Conservation (phyloP, 2,113 vertebrate genomes). For the Anguilla japonica region DNA sequence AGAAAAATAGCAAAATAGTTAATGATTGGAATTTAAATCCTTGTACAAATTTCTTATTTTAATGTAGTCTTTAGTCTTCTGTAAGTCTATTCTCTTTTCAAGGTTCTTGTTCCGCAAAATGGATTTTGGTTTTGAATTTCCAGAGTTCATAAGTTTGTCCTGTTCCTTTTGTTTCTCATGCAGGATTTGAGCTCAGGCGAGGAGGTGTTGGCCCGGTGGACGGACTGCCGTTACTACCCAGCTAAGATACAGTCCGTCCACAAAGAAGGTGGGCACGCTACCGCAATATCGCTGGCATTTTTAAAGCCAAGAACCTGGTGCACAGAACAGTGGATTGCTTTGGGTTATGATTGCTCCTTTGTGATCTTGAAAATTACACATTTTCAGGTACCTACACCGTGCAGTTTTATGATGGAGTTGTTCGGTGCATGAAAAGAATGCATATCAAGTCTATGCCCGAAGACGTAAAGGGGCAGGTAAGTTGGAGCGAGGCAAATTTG, state of each 20-base stretch:
- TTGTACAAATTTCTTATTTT: not conserved
- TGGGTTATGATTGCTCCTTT: not conserved
- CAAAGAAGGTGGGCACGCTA: constrained; percentile 77
- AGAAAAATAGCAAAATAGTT: not conserved
- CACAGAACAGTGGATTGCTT: not conserved
- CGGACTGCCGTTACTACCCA: constrained; percentile 89
- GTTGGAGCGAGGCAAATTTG: constrained; percentile 27
- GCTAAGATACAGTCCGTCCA: constrained; percentile 87
- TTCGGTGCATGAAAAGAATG: constrained; percentile 87
- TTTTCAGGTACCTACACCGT: constrained; percentile 83
- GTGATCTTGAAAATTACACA: constrained; percentile 18
- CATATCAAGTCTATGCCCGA: constrained; percentile 91
- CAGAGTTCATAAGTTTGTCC: not conserved
- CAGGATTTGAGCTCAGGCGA: constrained; percentile 86
- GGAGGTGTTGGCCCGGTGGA: constrained; percentile 88
- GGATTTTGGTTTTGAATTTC: not conserved
- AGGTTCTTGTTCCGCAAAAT: not conserved
- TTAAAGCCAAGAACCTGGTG: not conserved
- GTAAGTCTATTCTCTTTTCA: not conserved
- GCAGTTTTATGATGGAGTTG: constrained; percentile 88
- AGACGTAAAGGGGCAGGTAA: constrained; percentile 89
- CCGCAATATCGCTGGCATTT: not conserved
- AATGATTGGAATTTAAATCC: not conserved
- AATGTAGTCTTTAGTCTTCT: not conserved
- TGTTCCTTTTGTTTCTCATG: constrained; percentile 54